phyloP scores from a whole-genome alignment of 2,888 invertebrate species.

The Drepana falcataria region DNA sequence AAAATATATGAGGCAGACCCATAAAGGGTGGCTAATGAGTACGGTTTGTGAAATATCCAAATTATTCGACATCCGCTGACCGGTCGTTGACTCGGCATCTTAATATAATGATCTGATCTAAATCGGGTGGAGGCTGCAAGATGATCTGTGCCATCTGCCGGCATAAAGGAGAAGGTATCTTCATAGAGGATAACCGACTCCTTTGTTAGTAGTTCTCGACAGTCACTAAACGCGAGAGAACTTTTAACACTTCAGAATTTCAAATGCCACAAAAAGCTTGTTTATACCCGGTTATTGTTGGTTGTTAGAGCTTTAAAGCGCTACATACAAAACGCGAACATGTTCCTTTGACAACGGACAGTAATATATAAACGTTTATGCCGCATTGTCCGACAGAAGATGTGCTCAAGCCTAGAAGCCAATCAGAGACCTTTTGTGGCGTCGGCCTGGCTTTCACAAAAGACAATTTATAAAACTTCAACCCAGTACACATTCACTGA shows the following conservation, averaged over 20 bases:
- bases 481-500: conserved; percentile 24
- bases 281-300: conserved; percentile 52
- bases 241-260: conserved; percentile 22
- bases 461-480: conserved; percentile 40
- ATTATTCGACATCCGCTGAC: conserved; percentile 39
- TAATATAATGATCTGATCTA: conserved; percentile 24
- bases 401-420: conserved; percentile 33
- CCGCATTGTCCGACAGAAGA: conserved; percentile 51
- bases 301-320: conserved; percentile 51
- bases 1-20: conserved; percentile 41
- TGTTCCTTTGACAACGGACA: conserved; percentile 46
- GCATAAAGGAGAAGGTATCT: conserved; percentile 18
- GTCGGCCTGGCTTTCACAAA: conserved; percentile 42
- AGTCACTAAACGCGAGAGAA: conserved; percentile 34
- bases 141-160: conserved; percentile 14
- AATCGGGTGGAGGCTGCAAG: conserved; percentile 29
- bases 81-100: conserved; percentile 45
- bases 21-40: conserved; percentile 55
- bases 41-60: conserved; percentile 51
- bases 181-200: conserved; percentile 18
- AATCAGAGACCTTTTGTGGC: conserved; percentile 44
- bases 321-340: conserved; percentile 43
- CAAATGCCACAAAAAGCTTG: conserved; percentile 35
- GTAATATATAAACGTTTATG: conserved; percentile 61
- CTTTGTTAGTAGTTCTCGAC: conserved; percentile 6